These are phyloP conservation scores for Ovis aries DNA, from an alignment of 2,113 vertebrate genomes.

Conservation along the genomic window ARS-UI_Ramb_v3.0 NC_056058.1:63694001-63694500, in stretches of 20 bases:
- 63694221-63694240: not conserved
- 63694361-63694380: not conserved
- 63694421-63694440: not conserved
- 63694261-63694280: not conserved
- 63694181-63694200: not conserved
- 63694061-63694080: not conserved
- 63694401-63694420: not conserved
- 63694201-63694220: not conserved
- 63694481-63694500: not conserved
- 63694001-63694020: not conserved
- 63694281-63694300: not conserved
- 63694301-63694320: not conserved
- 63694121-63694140: not conserved
- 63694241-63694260: not conserved
- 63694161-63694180: not conserved
- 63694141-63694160: not conserved
- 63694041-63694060: not conserved
- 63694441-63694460: not conserved
- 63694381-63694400: not conserved
- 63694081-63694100: not conserved
- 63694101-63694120: fast-evolving
- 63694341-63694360: not conserved
- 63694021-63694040: not conserved
- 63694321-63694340: not conserved
- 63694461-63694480: not conserved